A percentile compares a stretch with the other conserved stretches of the same genome.
Conservation (phyloP, 1,140 invertebrate species). For the Drosophila punjabiensis region DNA sequence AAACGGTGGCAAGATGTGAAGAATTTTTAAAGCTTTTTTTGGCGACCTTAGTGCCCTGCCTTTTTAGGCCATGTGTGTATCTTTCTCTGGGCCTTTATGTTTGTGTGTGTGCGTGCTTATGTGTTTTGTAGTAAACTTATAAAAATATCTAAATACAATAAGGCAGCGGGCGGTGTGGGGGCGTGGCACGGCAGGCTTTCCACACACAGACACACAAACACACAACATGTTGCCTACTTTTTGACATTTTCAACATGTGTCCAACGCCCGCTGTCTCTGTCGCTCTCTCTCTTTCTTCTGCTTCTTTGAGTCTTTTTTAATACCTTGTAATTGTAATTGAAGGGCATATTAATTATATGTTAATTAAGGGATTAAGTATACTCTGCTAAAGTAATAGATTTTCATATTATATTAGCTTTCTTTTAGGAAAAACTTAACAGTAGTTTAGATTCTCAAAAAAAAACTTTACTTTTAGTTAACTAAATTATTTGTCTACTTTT, state of each 20-base stretch:
- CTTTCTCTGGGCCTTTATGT: background rate
- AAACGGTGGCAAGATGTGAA: conserved; percentile 55
- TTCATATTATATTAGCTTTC: background rate
- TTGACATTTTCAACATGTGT: conserved; percentile 83
- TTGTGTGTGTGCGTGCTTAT: conserved; percentile 28
- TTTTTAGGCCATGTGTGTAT: conserved; percentile 49
- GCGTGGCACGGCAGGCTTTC: conserved; percentile 29
- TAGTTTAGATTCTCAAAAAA: no score
- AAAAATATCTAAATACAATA: conserved; percentile 68
- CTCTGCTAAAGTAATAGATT: background rate
- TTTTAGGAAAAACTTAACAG: background rate
- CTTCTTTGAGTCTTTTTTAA: conserved; percentile 18
- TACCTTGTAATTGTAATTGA: background rate
- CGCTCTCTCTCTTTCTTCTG: background rate
- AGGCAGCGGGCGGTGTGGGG: conserved; percentile 26
- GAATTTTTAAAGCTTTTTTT: conserved; percentile 67
- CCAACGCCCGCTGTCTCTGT: conserved; percentile 47
- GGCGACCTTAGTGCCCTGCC: conserved; percentile 56
- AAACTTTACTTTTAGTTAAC: no score
- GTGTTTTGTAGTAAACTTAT: conserved; percentile 63
- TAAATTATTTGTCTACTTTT: background rate
- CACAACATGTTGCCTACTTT: conserved; percentile 82
- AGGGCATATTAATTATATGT: background rate
- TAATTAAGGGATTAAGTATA: background rate
- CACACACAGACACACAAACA: conserved; percentile 24